Evolutionary conservation across 1,140 invertebrate genomes (phyloP), one percentile per base, ranked within the genome.

Genomic region (Megalonaias nervosa): DNA sequence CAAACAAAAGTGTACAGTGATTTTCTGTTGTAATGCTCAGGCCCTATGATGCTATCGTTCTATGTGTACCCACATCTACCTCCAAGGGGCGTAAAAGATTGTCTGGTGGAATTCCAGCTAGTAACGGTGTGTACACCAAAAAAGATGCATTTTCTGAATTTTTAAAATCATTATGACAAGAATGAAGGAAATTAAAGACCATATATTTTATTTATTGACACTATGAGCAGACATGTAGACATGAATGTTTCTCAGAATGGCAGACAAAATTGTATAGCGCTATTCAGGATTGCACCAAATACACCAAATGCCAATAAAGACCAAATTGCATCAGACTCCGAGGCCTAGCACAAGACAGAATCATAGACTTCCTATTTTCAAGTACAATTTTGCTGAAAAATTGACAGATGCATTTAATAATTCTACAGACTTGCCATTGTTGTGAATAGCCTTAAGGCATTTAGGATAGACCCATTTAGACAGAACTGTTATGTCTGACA

Each of bases 401-500:
- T 66, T 82, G 56, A 65, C 75, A 21, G 79, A 81, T 26, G 72
- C 75, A 2, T 77, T 77, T 73, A 26, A 73, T 13, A 11, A 15
- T 82, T 82, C 66, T 82, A 82, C 67, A 82, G 81, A 68, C 79
- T 75, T 23, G 66, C 73, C 1, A 81, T 75, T 57, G 70, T 81
- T 17, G 64, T 75, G 17, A 72, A 81, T 58, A 81, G 79, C 73
- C 77, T 80, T 55, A 71, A 64, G 23, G 56, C 71, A 67, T 58
- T 71, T 26, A 70, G 79, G 48, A 73, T 80, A 23, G 74, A 70
- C 59, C 74, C 74, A 31, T 12, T n/a, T 80, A 21, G 58, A 76
- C 55, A 31, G 70, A 13, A 65, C 58, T 62, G 64, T 58, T 15
- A 62, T 76, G 56, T n/a, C 48, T 31, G 31, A 69, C 5, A 48